phyloP scores from a whole-genome alignment of 37 sponge, comb jelly and placozoan species.

The Amphimedon queenslandica region DNA sequence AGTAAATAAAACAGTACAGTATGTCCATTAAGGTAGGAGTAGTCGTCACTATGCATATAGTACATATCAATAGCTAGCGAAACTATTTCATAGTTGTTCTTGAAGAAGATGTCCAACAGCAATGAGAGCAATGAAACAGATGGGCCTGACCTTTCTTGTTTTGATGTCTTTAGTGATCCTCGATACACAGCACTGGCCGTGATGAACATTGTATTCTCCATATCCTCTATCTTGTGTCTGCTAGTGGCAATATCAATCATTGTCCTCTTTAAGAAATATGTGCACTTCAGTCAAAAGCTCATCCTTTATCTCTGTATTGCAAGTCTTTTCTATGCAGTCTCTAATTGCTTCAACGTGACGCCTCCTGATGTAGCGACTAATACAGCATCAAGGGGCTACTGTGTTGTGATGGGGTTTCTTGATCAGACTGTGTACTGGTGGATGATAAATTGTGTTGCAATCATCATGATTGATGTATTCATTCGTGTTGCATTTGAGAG shows the following conservation, averaged over 20 bases:
- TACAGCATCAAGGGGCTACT: neutral
- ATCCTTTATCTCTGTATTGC: constrained; percentile 63
- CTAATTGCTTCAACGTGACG: neutral
- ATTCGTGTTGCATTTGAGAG: too few species aligned
- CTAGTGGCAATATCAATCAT: constrained; percentile 25
- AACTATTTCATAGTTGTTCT: too few species aligned
- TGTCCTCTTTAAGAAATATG: constrained; percentile 69
- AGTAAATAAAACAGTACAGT: too few species aligned
- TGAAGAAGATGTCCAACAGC: too few species aligned
- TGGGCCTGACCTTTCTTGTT: too few species aligned
- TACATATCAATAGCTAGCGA: too few species aligned
- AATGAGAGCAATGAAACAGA: too few species aligned
- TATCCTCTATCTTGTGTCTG: neutral
- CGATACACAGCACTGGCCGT: too few species aligned
- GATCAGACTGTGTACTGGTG: constrained; percentile 2
- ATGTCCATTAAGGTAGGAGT: too few species aligned
- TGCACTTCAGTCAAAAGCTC: constrained; percentile 58
- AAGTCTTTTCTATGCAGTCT: neutral
- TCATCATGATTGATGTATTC: neutral
- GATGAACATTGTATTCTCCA: too few species aligned
- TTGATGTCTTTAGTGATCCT: too few species aligned
- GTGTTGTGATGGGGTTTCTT: constrained; percentile 30
- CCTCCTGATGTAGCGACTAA: neutral
- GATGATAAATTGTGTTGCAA: constrained; percentile 8
- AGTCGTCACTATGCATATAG: too few species aligned